Conservation (phyloP, 2,888 invertebrate genomes). For the Suillia variegata region DNA sequence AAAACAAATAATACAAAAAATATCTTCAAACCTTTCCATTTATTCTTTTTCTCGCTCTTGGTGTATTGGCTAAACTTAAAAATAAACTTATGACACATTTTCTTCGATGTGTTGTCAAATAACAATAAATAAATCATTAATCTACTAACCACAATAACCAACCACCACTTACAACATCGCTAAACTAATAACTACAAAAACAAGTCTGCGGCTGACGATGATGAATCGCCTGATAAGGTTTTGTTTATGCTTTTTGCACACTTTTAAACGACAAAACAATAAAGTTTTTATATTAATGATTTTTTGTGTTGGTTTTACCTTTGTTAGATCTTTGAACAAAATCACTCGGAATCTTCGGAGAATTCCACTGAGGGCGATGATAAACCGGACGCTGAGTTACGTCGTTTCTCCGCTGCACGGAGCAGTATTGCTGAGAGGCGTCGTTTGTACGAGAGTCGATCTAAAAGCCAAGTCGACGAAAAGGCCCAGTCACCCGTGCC, state of each 20-base stretch:
- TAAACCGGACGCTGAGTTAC: slow-evolving; percentile 63
- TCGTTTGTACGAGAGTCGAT: slow-evolving; percentile 77
- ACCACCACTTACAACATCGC: slow-evolving; percentile 29
- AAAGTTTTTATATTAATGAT: not conserved
- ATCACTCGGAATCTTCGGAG: slow-evolving; percentile 62
- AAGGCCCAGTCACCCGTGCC: slow-evolving; percentile 77
- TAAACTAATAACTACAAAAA: slow-evolving; percentile 28
- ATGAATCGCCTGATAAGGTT: slow-evolving; percentile 60
- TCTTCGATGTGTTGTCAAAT: not conserved
- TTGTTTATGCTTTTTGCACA: not conserved
- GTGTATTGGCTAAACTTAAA: not conserved
- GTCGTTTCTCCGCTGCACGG: slow-evolving; percentile 68
- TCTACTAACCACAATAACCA: slow-evolving; percentile 21
- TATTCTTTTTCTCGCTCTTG: slow-evolving; percentile 2
- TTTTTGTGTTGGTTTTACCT: not conserved
- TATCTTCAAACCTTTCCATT: not conserved
- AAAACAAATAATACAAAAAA: too few species aligned
- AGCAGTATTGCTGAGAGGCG: slow-evolving; percentile 79
- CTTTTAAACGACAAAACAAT: too few species aligned
- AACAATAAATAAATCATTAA: too few species aligned
- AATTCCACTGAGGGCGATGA: slow-evolving; percentile 65
- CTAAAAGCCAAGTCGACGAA: slow-evolving; percentile 71
- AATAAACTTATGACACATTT: not conserved
- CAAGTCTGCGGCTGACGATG: slow-evolving; percentile 57
- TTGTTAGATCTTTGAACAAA: slow-evolving; percentile 57